phyloP scores from a whole-genome alignment of 2,888 invertebrate genomes.

The Apodemia duryi region DNA sequence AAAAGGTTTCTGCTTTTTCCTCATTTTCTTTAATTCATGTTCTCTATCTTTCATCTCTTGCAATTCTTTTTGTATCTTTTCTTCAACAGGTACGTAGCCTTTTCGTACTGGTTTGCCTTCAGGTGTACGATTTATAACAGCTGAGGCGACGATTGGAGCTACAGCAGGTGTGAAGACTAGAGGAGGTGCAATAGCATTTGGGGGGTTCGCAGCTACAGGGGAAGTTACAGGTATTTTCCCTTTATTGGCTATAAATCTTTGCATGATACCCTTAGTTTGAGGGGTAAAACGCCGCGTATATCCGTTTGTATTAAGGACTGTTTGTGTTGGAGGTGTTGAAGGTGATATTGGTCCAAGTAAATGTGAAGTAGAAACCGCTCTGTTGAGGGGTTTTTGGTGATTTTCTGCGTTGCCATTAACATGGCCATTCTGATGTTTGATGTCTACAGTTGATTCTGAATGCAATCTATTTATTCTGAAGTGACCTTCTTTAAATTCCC shows the following conservation, averaged over 20 bases:
- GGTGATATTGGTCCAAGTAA: constrained; percentile 60
- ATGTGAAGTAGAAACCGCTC: constrained; percentile 71
- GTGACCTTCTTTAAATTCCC: constrained; percentile 85
- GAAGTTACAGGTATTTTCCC: constrained; percentile 81
- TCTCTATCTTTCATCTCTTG: constrained; percentile 91
- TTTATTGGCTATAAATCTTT: constrained; percentile 88
- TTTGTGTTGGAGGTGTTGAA: constrained; percentile 53
- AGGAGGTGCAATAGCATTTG: constrained; percentile 50
- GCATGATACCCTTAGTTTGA: constrained; percentile 89
- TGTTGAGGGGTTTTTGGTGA: constrained; percentile 50
- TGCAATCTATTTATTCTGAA: constrained; percentile 65
- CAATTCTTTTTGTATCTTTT: constrained; percentile 92
- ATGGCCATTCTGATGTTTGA: constrained; percentile 68
- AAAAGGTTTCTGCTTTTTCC: constrained; percentile 80
- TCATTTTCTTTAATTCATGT: constrained; percentile 86
- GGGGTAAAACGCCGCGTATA: constrained; percentile 82
- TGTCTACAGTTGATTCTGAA: constrained; percentile 70
- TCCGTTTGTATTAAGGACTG: constrained; percentile 66
- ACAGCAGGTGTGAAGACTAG: constrained; percentile 62
- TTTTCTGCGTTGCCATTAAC: constrained; percentile 55
- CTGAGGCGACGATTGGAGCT: constrained; percentile 45
- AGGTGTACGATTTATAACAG: constrained; percentile 73
- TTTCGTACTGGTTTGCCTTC: constrained; percentile 84
- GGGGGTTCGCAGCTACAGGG: constrained; percentile 45
- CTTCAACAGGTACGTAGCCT: constrained; percentile 91